Evolutionary conservation across 2,888 invertebrate species (phyloP), one percentile per base, ranked within the genome.

Genomic region (Azorinus chamasolen): DNA sequence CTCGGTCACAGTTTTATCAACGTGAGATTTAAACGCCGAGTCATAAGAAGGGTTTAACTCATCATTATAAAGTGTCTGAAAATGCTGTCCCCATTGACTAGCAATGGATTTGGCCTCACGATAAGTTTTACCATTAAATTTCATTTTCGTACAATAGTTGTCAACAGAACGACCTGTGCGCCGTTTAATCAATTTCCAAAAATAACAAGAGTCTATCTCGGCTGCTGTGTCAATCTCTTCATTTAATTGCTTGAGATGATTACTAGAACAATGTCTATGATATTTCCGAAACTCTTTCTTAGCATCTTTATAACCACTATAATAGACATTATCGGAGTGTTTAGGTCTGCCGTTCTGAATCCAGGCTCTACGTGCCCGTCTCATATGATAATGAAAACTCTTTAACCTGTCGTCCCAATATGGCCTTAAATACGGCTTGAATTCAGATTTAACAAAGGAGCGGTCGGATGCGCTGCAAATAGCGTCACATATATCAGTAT

Each of bases 141-240:
- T n/a, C n/a, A n/a, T n/a, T n/a, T n/a, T n/a, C n/a, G n/a, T n/a
- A 22, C 45, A 41, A 14, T 18, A 12, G 25, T 16, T 43, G n/a
- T 4, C 43, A 5, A 5, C 16, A 22, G 5, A 20, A 3, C 8
- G 18, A 22, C 22, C 43, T 20, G 18, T 58, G 18, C 43, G 32
- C 12, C 8, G 14, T 16, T 58, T 43, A 12, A 58, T 25, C 6
- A 45, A 43, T 8, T 22, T 22, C 58, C 58, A 58, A n/a, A n/a
- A n/a, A n/a, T n/a, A n/a, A n/a, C n/a, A n/a, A n/a, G n/a, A n/a
- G n/a, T n/a, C n/a, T n/a, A 45, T 39, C 10, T 43, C 45, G 5
- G 58, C 58, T 24, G 43, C 22, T 20, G 20, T 41, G 14, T 58
- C 58, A 10, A 58, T 20, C 18, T 58, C 45, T 14, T 43, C 43